These are phyloP conservation scores for Eudemis profundana DNA, from an alignment of 2,888 invertebrate genomes.

Conservation along the genomic window DNA sequence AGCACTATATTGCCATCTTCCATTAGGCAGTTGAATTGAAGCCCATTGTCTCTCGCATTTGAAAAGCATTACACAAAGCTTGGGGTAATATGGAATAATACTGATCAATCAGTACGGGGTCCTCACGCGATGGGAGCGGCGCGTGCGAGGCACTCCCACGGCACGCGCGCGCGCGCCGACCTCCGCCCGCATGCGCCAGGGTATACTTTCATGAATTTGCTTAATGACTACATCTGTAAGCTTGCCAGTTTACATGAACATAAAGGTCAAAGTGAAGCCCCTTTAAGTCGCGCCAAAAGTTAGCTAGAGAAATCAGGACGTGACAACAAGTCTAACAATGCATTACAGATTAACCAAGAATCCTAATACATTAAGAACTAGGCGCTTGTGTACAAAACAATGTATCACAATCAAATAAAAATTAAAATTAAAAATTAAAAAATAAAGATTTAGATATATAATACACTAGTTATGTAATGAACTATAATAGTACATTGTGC, in stretches of 20 bases:
- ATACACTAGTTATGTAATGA: too few relatives aligned
- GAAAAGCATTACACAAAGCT: slow-evolving; percentile 65
- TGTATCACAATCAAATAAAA: too few relatives aligned
- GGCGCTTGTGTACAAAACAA: too few relatives aligned
- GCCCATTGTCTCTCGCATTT: slow-evolving; percentile 51
- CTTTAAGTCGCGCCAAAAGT: too few relatives aligned
- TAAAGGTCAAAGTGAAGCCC: not conserved
- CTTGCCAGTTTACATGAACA: too few relatives aligned
- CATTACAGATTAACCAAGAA: too few relatives aligned
- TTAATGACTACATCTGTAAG: slow-evolving; percentile 2
- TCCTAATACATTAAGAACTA: too few relatives aligned
- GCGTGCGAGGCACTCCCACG: slow-evolving; percentile 84
- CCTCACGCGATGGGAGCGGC: slow-evolving; percentile 83
- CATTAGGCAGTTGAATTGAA: slow-evolving; percentile 47
- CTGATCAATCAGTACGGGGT: slow-evolving; percentile 63
- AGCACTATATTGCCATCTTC: slow-evolving; percentile 18
- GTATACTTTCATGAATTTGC: not conserved
- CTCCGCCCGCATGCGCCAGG: slow-evolving; percentile 49
- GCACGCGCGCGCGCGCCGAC: slow-evolving; percentile 67
- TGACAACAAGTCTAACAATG: too few relatives aligned
- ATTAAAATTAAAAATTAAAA: too few relatives aligned
- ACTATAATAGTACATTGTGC: too few relatives aligned
- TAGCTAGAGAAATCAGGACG: too few relatives aligned
- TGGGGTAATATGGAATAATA: slow-evolving; percentile 46
- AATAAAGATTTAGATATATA: too few relatives aligned